phyloP scores from a whole-genome alignment of 2,888 invertebrate species.

The Periphyllus acericola region DNA sequence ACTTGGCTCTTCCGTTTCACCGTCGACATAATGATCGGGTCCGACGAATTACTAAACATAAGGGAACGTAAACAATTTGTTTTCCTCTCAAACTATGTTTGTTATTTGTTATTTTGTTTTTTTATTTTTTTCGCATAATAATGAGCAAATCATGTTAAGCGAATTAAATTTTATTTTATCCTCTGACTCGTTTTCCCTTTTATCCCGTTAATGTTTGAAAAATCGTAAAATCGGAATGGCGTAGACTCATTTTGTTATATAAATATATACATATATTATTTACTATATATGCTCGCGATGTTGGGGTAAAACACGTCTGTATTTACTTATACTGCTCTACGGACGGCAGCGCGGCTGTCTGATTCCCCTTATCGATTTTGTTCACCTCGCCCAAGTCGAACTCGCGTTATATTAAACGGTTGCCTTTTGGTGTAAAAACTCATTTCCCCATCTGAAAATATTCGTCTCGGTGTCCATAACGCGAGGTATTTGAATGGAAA shows the following conservation, averaged over 20 bases:
- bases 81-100: neutral
- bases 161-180: constrained; percentile 4
- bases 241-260: neutral
- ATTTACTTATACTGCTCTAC: too few species aligned
- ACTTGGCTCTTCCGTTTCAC: constrained; percentile 14
- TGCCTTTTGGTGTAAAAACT: neutral
- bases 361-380: neutral
- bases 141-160: constrained; percentile 10
- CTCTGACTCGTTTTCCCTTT: neutral
- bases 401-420: neutral
- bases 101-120: neutral
- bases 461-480: neutral
- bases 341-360: neutral
- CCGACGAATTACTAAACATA: neutral
- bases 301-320: too few species aligned
- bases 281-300: too few species aligned
- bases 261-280: too few species aligned
- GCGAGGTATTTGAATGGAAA: neutral
- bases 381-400: neutral
- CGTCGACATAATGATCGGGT: constrained; percentile 32
- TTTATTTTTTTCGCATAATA: constrained; percentile 13
- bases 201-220: neutral
- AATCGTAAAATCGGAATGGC: neutral
- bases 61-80: constrained; percentile 22
- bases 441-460: neutral